A percentile compares a stretch with the other conserved stretches of the same genome.
Evolutionary conservation across 2,113 vertebrate species (phyloP).

Genomic region (Rhadina sibilatrix): DNA sequence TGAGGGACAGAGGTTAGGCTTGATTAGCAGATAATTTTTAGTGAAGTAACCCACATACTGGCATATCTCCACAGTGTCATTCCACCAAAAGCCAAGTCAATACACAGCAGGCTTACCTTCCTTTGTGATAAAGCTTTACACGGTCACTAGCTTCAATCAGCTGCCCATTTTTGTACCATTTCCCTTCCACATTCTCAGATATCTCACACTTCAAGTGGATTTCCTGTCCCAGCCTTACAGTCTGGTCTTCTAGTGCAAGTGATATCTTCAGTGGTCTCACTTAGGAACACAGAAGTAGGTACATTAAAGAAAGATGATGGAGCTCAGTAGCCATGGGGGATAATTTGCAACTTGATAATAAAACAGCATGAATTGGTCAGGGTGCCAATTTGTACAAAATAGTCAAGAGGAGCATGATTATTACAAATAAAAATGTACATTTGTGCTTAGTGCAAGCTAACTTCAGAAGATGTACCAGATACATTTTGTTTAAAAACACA

Average conservation of each 20-base stretch:
- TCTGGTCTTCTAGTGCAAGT: conserved; percentile 85
- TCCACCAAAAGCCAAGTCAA: neutral
- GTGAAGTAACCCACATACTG: neutral
- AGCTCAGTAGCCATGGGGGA: neutral
- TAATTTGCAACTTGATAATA: neutral
- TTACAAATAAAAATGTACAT: neutral
- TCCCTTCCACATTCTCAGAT: conserved; percentile 87
- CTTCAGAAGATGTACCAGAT: neutral
- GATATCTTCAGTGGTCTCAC: conserved; percentile 93
- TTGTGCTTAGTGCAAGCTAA: neutral
- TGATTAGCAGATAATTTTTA: neutral
- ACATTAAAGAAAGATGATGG: neutral
- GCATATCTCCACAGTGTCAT: neutral
- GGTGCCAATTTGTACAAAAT: neutral
- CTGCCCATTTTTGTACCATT: conserved; percentile 96
- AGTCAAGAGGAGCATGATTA: neutral
- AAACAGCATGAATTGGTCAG: neutral
- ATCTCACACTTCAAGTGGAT: conserved; percentile 92
- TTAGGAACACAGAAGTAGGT: conserved; percentile 54
- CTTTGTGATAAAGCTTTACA: conserved; percentile 87
- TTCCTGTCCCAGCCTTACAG: conserved; percentile 86
- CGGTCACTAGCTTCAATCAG: conserved; percentile 86
- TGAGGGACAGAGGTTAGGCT: neutral
- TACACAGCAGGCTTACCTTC: conserved; percentile 72
- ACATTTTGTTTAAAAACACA: neutral